These are phyloP conservation scores for Heliothis virescens DNA, from an alignment of 1,140 invertebrate genomes.

Conservation along the genomic window DNA sequence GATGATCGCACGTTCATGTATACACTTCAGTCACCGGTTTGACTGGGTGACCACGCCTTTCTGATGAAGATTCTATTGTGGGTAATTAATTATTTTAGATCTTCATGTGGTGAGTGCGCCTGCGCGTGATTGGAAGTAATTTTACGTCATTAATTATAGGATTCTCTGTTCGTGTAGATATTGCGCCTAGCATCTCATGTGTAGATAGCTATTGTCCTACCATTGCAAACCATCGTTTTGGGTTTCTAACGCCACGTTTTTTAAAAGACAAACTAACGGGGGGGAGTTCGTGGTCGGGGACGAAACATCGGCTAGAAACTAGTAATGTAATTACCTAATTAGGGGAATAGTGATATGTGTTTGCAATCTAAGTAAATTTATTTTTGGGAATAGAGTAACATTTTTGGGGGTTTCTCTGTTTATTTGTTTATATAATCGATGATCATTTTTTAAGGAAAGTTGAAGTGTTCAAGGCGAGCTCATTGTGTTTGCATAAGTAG, in stretches of 20 bases:
- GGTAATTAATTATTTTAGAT: slow-evolving; percentile 53
- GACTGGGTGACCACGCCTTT: slow-evolving; percentile 39
- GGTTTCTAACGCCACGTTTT: slow-evolving; percentile 31
- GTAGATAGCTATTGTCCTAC: slow-evolving; percentile 46
- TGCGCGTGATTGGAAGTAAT: slow-evolving; percentile 39
- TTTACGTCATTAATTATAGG: slow-evolving; percentile 30
- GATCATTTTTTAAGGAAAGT: slow-evolving; percentile 43
- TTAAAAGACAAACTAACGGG: slow-evolving; percentile 24
- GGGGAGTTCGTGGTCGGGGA: slow-evolving; percentile 27
- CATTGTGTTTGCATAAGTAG: slow-evolving; percentile 52
- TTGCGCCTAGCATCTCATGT: slow-evolving; percentile 59
- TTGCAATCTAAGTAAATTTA: slow-evolving; percentile 63
- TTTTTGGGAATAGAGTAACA: slow-evolving; percentile 66
- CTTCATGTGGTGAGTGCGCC: slow-evolving; percentile 52
- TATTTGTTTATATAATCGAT: slow-evolving; percentile 42
- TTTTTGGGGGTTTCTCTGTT: slow-evolving; percentile 53
- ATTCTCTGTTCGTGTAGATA: slow-evolving; percentile 55
- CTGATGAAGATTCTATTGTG: slow-evolving; percentile 47
- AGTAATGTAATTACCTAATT: slow-evolving; percentile 81
- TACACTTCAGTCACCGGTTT: slow-evolving; percentile 46
- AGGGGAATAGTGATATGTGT: slow-evolving; percentile 66
- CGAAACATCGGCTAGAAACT: slow-evolving; percentile 55
- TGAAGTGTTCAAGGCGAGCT: slow-evolving; percentile 42
- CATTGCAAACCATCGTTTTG: slow-evolving; percentile 9
- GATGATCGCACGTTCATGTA: slow-evolving; percentile 43